These are phyloP conservation scores for Lycocorax pyrrhopterus DNA, from an alignment of 2,113 vertebrate species.

Conservation along the genomic window DNA sequence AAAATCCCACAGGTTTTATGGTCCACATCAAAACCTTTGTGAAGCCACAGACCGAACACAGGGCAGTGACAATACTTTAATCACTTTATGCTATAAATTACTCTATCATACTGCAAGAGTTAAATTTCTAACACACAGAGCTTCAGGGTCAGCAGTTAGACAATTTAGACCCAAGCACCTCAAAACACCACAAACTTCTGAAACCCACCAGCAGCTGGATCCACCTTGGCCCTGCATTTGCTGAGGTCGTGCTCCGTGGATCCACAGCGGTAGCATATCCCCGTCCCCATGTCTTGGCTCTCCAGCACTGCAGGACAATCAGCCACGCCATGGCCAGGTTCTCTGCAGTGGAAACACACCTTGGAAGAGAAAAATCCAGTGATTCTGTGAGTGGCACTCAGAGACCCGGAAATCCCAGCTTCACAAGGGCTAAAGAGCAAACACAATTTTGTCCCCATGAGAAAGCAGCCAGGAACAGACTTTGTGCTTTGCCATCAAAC, in stretches of 20 bases:
- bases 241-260: conserved; percentile 93
- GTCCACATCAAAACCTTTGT: neutral
- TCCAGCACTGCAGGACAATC: conserved; percentile 87
- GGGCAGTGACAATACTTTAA: neutral
- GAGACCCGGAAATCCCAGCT: neutral
- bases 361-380: conserved; percentile 50
- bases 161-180: neutral
- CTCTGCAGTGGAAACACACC: conserved; percentile 95
- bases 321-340: conserved; percentile 89
- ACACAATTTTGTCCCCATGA: neutral
- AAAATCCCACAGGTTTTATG: conserved; percentile 6
- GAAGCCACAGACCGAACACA: neutral
- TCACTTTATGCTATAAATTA: neutral
- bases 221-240: conserved; percentile 86
- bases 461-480: neutral
- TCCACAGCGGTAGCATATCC: conserved; percentile 94
- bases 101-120: too few relatives aligned
- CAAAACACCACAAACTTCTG: neutral
- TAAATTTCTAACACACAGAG: neutral
- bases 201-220: conserved; percentile 85
- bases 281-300: conserved; percentile 87
- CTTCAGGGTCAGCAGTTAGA: neutral
- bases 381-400: neutral
- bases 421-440: neutral
- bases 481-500: neutral